Conservation (phyloP, 2,888 invertebrate genomes). For the Drosophila paranaensis region DNA sequence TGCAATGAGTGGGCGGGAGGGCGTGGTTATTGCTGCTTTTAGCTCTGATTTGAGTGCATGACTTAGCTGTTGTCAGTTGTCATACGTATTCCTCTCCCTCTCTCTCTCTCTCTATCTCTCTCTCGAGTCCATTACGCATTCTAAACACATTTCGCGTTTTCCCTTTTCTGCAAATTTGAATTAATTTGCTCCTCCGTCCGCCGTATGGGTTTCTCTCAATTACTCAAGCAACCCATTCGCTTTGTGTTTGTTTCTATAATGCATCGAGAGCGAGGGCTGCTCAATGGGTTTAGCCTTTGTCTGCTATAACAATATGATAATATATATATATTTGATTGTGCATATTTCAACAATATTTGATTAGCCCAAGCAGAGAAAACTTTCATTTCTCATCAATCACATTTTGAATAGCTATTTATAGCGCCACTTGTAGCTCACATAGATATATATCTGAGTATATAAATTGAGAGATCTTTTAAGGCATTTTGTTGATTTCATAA, state of each 20-base stretch:
- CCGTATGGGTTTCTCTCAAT: constrained; percentile 36
- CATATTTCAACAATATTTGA: constrained; percentile 4
- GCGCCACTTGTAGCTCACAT: constrained; percentile 6
- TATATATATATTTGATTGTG: not conserved
- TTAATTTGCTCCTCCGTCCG: constrained; percentile 7
- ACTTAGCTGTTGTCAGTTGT: constrained; percentile 22
- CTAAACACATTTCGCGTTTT: constrained; percentile 49
- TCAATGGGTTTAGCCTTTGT: not conserved
- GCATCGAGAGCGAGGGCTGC: constrained; percentile 22
- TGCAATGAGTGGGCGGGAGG: constrained; percentile 17
- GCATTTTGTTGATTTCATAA: constrained; percentile 38
- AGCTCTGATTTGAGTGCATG: constrained; percentile 45
- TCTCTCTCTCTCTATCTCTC: too few species aligned
- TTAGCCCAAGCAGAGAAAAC: not conserved
- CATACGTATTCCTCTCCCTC: constrained; percentile 7
- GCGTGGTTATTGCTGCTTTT: not conserved
- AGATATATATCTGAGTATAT: not conserved
- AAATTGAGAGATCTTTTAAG: constrained; percentile 21
- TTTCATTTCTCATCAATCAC: constrained; percentile 6
- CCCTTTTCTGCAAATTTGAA: constrained; percentile 37
- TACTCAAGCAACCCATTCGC: constrained; percentile 40
- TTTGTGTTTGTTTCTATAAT: constrained; percentile 59
- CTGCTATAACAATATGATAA: not conserved
- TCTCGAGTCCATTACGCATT: constrained; percentile 20
- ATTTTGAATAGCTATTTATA: constrained; percentile 6